Conservation (phyloP, 2,797 vertebrate genomes). For the Tapera naevia region DNA sequence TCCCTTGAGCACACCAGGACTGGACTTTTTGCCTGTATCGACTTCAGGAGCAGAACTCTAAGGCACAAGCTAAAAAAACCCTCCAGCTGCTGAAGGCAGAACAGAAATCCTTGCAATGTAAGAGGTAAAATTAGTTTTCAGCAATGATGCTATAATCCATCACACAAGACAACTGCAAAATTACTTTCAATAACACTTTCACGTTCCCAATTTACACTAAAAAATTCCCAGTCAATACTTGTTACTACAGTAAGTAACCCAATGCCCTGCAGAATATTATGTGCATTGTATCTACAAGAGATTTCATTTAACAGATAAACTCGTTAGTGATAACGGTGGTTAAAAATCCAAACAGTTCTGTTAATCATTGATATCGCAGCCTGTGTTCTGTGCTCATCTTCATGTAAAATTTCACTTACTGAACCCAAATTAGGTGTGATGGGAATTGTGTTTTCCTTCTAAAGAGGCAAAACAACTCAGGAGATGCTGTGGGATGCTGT, state of each 20-base stretch:
- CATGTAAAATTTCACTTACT: not conserved
- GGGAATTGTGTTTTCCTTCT: slow-evolving; percentile 27
- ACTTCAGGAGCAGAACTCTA: not conserved
- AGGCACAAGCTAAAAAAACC: not conserved
- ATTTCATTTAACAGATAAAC: not conserved
- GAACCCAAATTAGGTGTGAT: slow-evolving; percentile 30
- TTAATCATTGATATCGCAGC: not conserved
- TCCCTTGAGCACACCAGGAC: not conserved
- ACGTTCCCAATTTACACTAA: slow-evolving; percentile 27
- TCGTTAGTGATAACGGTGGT: not conserved
- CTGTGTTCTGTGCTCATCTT: not conserved
- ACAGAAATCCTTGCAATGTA: not conserved
- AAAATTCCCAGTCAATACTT: slow-evolving; percentile 43
- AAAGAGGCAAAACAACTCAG: slow-evolving; percentile 16
- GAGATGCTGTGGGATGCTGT: not conserved
- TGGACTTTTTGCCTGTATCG: not conserved
- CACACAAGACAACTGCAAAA: slow-evolving; percentile 58
- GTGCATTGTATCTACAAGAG: not conserved
- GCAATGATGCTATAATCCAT: slow-evolving; percentile 62
- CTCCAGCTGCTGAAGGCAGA: slow-evolving; percentile 2
- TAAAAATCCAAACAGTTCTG: not conserved
- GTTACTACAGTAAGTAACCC: slow-evolving; percentile 41
- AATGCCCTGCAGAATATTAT: not conserved
- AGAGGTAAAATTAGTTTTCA: slow-evolving; percentile 56
- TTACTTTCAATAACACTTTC: slow-evolving; percentile 60